Percentiles rank a stretch among this genome's conserved stretches.
Evolutionary conservation across 2,888 invertebrate genomes (phyloP).

Genomic region (Yponomeuta sedellus): DNA sequence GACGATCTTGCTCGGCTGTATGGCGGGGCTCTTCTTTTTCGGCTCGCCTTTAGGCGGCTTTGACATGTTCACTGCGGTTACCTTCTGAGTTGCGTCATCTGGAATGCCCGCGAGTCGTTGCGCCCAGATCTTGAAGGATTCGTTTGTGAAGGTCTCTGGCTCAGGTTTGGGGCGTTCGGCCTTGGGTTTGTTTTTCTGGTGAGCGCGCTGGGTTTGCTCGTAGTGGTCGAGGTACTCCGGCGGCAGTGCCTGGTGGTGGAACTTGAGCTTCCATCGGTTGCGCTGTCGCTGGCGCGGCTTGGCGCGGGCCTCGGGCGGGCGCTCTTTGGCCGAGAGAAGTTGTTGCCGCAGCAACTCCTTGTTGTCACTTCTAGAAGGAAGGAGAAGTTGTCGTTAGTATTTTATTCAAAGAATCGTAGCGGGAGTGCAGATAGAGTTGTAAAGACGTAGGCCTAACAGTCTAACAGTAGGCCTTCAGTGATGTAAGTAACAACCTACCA

Average conservation of each 20-base stretch:
- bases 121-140: constrained; percentile 84
- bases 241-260: constrained; percentile 87
- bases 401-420: not conserved
- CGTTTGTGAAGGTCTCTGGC: constrained; percentile 71
- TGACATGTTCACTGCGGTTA: constrained; percentile 38
- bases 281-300: constrained; percentile 69
- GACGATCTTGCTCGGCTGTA: constrained; percentile 71
- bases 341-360: constrained; percentile 66
- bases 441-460: not conserved
- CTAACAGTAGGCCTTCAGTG: too few relatives aligned
- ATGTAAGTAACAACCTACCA: too few relatives aligned
- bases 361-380: constrained; percentile 59
- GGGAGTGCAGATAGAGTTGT: not conserved
- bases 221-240: constrained; percentile 88
- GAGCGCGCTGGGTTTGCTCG: constrained; percentile 80
- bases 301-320: constrained; percentile 24
- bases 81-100: constrained; percentile 59
- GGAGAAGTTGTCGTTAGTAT: not conserved
- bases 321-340: constrained; percentile 59
- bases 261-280: constrained; percentile 84
- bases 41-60: constrained; percentile 49
- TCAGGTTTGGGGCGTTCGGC: constrained; percentile 53
- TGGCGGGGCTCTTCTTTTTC: constrained; percentile 57
- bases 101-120: constrained; percentile 85
- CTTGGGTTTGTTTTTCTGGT: constrained; percentile 36